Percentiles rank a stretch among this genome's conserved stretches.
These are phyloP conservation scores for Tympanoctomys barrerae DNA, from an alignment of 2,797 vertebrate genomes.

Conservation along the genomic window DNA sequence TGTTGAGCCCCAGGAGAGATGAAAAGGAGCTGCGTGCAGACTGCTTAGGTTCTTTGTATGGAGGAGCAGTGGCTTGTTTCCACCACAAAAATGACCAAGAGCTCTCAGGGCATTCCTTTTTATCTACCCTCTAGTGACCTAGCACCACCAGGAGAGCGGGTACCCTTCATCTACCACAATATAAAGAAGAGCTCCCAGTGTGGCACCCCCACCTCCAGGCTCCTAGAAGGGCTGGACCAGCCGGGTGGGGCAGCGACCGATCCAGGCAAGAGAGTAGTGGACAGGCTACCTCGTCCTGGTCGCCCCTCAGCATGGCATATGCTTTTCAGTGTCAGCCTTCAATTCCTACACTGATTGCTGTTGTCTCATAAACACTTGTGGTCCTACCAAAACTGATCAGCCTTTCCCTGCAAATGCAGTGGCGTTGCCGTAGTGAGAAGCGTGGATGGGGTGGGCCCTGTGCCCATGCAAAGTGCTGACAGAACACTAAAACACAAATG, in stretches of 20 bases:
- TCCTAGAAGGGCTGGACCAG: background rate
- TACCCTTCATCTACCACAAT: background rate
- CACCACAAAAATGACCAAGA: background rate
- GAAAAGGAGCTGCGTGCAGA: background rate
- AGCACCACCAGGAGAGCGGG: background rate
- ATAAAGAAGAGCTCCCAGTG: background rate
- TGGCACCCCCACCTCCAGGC: background rate
- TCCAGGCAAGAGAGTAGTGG: background rate
- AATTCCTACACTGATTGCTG: slow-evolving; percentile 11
- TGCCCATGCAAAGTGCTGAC: background rate
- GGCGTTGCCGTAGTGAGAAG: background rate
- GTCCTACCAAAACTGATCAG: background rate
- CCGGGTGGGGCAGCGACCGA: background rate
- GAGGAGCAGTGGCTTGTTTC: background rate
- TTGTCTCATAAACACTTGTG: slow-evolving; percentile 2
- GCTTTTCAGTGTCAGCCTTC: background rate
- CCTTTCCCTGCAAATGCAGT: background rate
- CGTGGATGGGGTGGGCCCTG: background rate
- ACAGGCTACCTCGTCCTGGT: background rate
- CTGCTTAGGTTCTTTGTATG: background rate
- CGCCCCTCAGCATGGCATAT: background rate
- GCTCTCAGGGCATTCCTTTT: slow-evolving; percentile 10
- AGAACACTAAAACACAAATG: background rate
- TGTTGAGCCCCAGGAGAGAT: background rate
- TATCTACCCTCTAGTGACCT: slow-evolving; percentile 11